Evolutionary conservation across 37 sponge, comb jelly and placozoan species (phyloP).

Genomic region (Chondrosia reniformis): DNA sequence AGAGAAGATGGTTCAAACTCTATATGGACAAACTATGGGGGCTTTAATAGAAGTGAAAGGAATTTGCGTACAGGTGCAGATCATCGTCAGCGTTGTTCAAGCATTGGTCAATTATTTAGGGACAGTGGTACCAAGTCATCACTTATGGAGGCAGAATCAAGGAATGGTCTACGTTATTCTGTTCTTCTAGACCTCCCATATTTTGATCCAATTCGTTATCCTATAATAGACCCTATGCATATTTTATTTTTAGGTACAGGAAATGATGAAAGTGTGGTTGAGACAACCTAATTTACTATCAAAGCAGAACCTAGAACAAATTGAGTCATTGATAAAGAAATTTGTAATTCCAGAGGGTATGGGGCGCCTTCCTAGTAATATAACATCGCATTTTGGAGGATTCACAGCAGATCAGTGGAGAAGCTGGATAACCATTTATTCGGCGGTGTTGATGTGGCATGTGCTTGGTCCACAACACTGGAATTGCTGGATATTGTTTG

Average conservation of each 20-base stretch:
- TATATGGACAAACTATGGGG: slow-evolving; percentile 34
- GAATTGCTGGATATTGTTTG: slow-evolving; percentile 55
- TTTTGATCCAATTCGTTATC: slow-evolving; percentile 34
- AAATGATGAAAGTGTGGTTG: slow-evolving; percentile 46
- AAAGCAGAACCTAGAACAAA: slow-evolving; percentile 9
- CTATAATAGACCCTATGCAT: slow-evolving; percentile 64
- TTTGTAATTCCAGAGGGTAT: slow-evolving; percentile 35
- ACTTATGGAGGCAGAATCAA: not conserved
- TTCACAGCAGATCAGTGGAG: slow-evolving; percentile 68
- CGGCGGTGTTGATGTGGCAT: slow-evolving; percentile 35
- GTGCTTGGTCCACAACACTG: slow-evolving; percentile 35
- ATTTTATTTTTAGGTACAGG: slow-evolving; percentile 42
- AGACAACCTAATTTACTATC: no score
- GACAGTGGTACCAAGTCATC: slow-evolving; percentile 1
- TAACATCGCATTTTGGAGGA: slow-evolving; percentile 37
- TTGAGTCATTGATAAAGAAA: slow-evolving; percentile 4
- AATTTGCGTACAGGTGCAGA: not conserved
- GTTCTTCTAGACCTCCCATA: slow-evolving; percentile 31
- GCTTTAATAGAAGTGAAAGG: slow-evolving; percentile 34
- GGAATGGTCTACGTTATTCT: slow-evolving; percentile 38
- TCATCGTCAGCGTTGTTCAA: not conserved
- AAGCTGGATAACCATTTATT: slow-evolving; percentile 53
- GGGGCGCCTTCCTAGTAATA: slow-evolving; percentile 46
- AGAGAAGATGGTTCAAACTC: not conserved
- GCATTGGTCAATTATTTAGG: not conserved